Percentiles rank a stretch among this genome's conserved stretches.
phyloP scores from a whole-genome alignment of 2,797 vertebrate species.

The Tachyglossus aculeatus region DNA sequence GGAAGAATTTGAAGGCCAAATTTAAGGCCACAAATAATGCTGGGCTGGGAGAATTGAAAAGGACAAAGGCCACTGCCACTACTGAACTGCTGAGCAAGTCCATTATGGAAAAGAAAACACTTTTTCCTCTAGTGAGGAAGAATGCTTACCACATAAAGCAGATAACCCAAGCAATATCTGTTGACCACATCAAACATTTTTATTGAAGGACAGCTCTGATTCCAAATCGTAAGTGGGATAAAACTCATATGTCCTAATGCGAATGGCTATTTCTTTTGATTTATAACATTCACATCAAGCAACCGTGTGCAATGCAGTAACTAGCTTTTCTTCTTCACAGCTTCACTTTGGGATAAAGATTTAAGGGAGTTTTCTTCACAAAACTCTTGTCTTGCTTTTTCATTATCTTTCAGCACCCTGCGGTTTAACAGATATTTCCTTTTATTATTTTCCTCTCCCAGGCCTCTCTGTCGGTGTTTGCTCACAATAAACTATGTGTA shows the following conservation, averaged over 20 bases:
- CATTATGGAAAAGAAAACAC: slow-evolving; percentile 7
- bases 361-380: slow-evolving; percentile 15
- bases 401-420: slow-evolving; percentile 1
- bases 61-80: neutral
- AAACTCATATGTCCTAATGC: neutral
- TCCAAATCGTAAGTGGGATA: neutral
- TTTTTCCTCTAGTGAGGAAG: slow-evolving; percentile 12
- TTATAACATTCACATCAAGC: slow-evolving; percentile 14
- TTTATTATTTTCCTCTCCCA: neutral
- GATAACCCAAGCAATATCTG: neutral
- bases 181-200: neutral
- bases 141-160: neutral
- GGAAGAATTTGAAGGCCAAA: too few species aligned
- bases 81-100: neutral
- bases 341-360: slow-evolving; percentile 39
- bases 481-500: neutral
- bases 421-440: slow-evolving; percentile 12
- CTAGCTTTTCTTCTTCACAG: slow-evolving; percentile 34
- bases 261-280: slow-evolving; percentile 7
- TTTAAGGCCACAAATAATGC: too few species aligned
- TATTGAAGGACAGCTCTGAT: neutral
- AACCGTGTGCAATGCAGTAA: slow-evolving; percentile 13
- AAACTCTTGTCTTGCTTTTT: slow-evolving; percentile 42
- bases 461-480: slow-evolving; percentile 3
- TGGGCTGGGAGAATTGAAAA: too few species aligned